Conservation (phyloP, 2,113 vertebrate genomes). For the Sitta europaea region DNA sequence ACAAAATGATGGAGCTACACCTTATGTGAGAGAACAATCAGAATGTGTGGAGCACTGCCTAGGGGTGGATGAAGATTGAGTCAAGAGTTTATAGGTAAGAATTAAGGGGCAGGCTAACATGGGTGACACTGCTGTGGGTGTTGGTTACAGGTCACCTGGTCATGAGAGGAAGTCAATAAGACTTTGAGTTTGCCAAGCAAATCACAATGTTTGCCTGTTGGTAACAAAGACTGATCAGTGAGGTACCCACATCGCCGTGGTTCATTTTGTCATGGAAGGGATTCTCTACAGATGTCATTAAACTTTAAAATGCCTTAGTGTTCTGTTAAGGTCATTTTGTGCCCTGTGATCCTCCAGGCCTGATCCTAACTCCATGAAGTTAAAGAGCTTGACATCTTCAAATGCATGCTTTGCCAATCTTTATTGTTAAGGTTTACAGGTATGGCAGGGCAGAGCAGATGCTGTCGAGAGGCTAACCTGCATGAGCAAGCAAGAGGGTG, state of each 20-base stretch:
- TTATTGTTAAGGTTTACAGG: neutral
- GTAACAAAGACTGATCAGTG: neutral
- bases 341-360: neutral
- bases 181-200: neutral
- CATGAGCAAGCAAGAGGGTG: neutral
- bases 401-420: neutral
- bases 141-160: neutral
- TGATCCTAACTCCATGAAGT: neutral
- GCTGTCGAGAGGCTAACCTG: neutral
- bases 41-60: neutral
- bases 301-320: neutral
- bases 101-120: neutral
- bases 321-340: neutral
- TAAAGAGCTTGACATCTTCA: neutral
- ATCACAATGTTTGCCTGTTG: neutral
- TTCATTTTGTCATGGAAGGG: neutral
- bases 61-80: neutral
- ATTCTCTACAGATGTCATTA: neutral
- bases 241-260: fast-evolving
- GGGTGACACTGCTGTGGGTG: neutral
- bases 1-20: neutral
- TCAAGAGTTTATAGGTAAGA: neutral
- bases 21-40: neutral
- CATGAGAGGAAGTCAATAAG: neutral
- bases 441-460: neutral